These are phyloP conservation scores for Corynorhinus townsendii DNA, from an alignment of 2,113 vertebrate species.

Conservation along the genomic window DNA sequence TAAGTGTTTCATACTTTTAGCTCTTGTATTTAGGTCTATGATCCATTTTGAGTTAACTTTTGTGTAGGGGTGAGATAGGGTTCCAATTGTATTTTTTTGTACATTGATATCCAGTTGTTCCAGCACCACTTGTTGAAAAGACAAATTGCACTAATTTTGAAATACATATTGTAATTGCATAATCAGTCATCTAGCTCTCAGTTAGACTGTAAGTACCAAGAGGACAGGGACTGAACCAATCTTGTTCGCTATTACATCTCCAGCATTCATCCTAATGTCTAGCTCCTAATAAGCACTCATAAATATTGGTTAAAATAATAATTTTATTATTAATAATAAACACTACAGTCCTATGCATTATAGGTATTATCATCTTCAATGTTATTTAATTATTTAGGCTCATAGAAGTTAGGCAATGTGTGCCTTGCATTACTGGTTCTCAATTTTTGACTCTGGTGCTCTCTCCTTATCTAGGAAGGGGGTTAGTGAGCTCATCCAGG, in stretches of 20 bases:
- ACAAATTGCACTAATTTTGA: neutral
- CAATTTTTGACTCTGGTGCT: neutral
- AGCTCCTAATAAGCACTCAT: neutral
- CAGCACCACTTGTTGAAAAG: neutral
- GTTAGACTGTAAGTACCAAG: neutral
- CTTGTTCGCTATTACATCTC: neutral
- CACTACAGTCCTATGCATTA: neutral
- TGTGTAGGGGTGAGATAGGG: neutral
- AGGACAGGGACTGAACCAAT: neutral
- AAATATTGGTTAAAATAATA: neutral
- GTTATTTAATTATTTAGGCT: neutral
- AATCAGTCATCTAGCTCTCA: neutral
- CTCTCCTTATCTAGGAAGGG: neutral
- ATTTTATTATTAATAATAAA: neutral
- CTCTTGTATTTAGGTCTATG: neutral
- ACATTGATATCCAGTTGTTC: neutral
- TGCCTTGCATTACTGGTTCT: neutral
- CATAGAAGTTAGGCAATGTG: neutral
- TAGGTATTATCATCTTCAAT: neutral
- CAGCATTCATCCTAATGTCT: neutral
- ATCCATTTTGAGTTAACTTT: neutral
- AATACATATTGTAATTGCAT: neutral
- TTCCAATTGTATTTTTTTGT: neutral
- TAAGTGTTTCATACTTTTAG: neutral
- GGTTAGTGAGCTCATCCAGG: neutral